Conservation (phyloP, 2,888 invertebrate species). For the Eupithecia inturbata region DNA sequence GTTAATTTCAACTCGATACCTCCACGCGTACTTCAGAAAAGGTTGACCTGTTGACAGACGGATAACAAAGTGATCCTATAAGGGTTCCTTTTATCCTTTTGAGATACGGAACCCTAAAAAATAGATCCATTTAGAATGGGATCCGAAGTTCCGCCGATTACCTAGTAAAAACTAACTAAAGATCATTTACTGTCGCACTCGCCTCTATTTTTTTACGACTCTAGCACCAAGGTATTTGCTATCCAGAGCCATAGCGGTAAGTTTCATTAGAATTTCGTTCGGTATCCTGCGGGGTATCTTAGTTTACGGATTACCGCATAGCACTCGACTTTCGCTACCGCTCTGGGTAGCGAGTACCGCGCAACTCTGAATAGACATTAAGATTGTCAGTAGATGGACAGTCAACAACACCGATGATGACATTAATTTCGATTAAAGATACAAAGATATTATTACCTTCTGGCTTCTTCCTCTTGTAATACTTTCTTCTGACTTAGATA, state of each 20-base stretch:
- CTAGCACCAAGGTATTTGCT: not conserved
- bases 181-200: too few species aligned
- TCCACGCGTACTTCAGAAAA: too few species aligned
- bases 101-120: too few species aligned
- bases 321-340: not conserved
- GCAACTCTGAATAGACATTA: not conserved
- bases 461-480: constrained; percentile 95
- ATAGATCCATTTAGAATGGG: too few species aligned
- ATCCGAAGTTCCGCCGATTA: too few species aligned
- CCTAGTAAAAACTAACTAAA: too few species aligned
- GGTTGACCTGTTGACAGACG: too few species aligned
- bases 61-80: too few species aligned
- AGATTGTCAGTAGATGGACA: not conserved
- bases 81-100: too few species aligned
- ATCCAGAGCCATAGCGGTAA: not conserved
- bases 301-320: not conserved
- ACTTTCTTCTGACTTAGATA: constrained; percentile 97
- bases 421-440: not conserved
- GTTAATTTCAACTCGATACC: too few species aligned
- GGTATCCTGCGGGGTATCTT: not conserved
- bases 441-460: constrained; percentile 81
- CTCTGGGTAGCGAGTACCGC: not conserved
- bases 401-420: not conserved
- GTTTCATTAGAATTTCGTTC: not conserved
- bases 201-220: too few species aligned